These are phyloP conservation scores for Dendrolimus punctatus DNA, from an alignment of 1,140 invertebrate genomes.

Conservation along the genomic window DNA sequence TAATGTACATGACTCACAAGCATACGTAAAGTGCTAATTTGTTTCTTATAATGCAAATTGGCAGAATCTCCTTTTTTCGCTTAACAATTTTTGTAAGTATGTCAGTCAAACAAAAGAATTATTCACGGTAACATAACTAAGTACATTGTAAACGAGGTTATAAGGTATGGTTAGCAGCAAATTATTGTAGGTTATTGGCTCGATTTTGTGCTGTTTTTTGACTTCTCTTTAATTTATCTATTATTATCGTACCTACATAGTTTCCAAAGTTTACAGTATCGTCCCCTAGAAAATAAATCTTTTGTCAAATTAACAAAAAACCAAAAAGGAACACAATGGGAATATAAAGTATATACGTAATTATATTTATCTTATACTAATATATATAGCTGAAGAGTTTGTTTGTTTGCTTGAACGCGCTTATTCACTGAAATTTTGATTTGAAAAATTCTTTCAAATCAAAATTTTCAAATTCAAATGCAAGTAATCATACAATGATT, in stretches of 20 bases:
- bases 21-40: slow-evolving; percentile 17
- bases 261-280: too few relatives aligned
- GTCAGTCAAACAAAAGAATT: slow-evolving; percentile 7
- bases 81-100: background rate
- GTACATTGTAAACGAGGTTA: background rate
- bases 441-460: too few relatives aligned
- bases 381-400: too few relatives aligned
- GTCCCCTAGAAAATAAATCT: background rate
- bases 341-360: too few relatives aligned
- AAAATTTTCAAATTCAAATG: too few relatives aligned
- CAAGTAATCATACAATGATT: too few relatives aligned
- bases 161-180: background rate
- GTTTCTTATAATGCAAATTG: slow-evolving; percentile 9
- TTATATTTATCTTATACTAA: too few relatives aligned
- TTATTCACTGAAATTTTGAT: too few relatives aligned
- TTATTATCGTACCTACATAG: background rate
- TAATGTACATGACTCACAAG: slow-evolving; percentile 10
- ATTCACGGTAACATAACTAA: slow-evolving; percentile 1
- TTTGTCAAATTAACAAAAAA: too few relatives aligned
- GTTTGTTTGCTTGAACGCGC: too few relatives aligned
- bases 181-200: slow-evolving; percentile 3
- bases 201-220: background rate
- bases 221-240: background rate
- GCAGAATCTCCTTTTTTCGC: slow-evolving; percentile 9
- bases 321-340: too few relatives aligned